Percentiles rank a stretch among this genome's conserved stretches.
Conservation (phyloP, 2,113 vertebrate species). For the Mus musculus region GRCm39 chr3:96780501-96781000, state of each 20-base stretch:
- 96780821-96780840: slow-evolving; percentile 99
- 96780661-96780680: background rate
- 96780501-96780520: background rate
- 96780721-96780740: background rate
- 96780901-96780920: background rate
- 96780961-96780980: background rate
- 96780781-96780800: slow-evolving; percentile 97
- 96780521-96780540: background rate
- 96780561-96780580: background rate
- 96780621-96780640: background rate
- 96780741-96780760: background rate
- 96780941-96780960: background rate
- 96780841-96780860: slow-evolving; percentile 99
- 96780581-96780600: background rate
- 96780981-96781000: background rate
- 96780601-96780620: background rate
- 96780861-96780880: slow-evolving; percentile 91
- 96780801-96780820: slow-evolving; percentile 99
- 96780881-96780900: background rate
- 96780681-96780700: background rate
- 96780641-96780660: background rate
- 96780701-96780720: background rate
- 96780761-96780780: slow-evolving; percentile 90
- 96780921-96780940: background rate
- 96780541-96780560: background rate